These are phyloP conservation scores for Schlechtendalia chinensis DNA, from an alignment of 1,140 invertebrate species.

Conservation along the genomic window DNA sequence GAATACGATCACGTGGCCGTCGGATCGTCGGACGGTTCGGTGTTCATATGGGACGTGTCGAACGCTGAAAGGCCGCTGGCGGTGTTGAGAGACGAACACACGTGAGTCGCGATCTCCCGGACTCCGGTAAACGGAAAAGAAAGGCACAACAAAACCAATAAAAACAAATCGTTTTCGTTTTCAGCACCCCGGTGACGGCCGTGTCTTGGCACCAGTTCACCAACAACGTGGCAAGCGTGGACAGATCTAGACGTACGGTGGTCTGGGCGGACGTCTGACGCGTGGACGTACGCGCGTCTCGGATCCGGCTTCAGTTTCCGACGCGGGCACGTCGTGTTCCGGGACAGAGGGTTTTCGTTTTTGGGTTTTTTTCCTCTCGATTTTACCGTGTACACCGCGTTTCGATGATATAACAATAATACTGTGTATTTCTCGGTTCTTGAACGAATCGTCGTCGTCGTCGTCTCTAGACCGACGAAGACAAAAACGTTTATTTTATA, in stretches of 20 bases:
- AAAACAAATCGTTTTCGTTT: too few species aligned
- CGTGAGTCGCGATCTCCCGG: slow-evolving; percentile 65
- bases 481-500: slow-evolving; percentile 15
- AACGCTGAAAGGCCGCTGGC: slow-evolving; percentile 73
- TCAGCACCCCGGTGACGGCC: slow-evolving; percentile 80
- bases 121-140: too few species aligned
- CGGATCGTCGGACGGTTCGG: slow-evolving; percentile 84
- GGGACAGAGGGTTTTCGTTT: background rate
- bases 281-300: too few species aligned
- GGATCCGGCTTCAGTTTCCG: background rate
- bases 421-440: background rate
- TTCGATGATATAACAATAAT: background rate
- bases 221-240: slow-evolving; percentile 80
- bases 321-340: background rate
- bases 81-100: slow-evolving; percentile 78
- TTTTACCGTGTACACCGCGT: too few species aligned
- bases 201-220: slow-evolving; percentile 90
- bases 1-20: slow-evolving; percentile 83
- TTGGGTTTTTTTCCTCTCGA: too few species aligned
- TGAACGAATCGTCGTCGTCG: too few species aligned
- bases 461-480: too few species aligned
- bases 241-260: slow-evolving; percentile 78
- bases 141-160: too few species aligned
- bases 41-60: slow-evolving; percentile 89
- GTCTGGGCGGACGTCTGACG: slow-evolving; percentile 73